Base-by-base conservation (phyloP, 2,888 invertebrate genomes). In the Reticulitermes lucifugus region DNA sequence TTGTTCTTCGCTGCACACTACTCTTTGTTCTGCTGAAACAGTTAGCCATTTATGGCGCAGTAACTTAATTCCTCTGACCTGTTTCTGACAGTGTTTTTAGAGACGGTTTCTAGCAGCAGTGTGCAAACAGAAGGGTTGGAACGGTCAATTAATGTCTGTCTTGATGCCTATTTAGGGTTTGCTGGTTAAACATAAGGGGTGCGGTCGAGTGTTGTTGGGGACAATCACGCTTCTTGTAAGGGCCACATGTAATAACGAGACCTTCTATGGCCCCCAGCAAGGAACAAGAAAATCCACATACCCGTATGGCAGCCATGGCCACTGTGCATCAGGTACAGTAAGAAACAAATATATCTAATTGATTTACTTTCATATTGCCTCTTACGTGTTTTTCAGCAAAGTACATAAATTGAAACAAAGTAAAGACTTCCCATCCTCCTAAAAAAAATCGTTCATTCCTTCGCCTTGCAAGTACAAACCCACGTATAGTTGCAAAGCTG, bases 131-230 rank as follows among this genome's bases (percentile, higher is more conserved):
- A 77, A 77, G 46, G 77, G 46, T 77, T 77, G 81, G 35, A 43
- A 35, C 29, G 81, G 81, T 81, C 65, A 81, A 81, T 81, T 81
- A 81, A 81, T 81, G 81, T 65, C 55, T 81, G 41, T 81, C 65
- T 81, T 22, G 41, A 81, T 81, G 81, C 70, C 81, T 81, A 43
- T 81, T 81, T 81, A 81, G 81, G 81, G 81, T 81, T n/a, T 65
- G 43, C 70, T 81, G 25, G n/a, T 70, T 25, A 70, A 81, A 81
- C 65, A 81, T 14, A 81, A 59, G 79, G 55, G 55, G 51, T 25
- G 43, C 79, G 43, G 46, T 73, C n/a, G 77, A 77, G 46, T 46
- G 41, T 46, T 77, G 43, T 51, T 77, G 43, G 65, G n/a, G 65
- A 77, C 77, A 77, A 77, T 77, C 1, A 46, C 29, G 29, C 41